These are phyloP conservation scores for Cololabis saira DNA, from an alignment of 2,113 vertebrate species.

Conservation along the genomic window DNA sequence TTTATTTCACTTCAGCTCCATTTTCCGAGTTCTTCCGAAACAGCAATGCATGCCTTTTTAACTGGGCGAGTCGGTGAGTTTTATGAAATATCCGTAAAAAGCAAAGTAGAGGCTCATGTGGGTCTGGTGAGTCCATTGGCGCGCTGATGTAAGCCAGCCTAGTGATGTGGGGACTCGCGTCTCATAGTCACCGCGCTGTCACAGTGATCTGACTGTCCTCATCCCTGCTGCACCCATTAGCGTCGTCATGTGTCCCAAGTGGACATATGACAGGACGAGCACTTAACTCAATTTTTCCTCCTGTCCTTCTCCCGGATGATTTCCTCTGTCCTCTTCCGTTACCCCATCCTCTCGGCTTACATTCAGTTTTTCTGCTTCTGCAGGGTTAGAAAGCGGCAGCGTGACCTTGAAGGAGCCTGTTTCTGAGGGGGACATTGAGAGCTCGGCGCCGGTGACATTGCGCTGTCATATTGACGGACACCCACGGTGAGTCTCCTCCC, in stretches of 20 bases:
- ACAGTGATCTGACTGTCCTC: background rate
- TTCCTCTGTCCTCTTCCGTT: constrained; percentile 6
- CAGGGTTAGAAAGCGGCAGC: constrained; percentile 93
- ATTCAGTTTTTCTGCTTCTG: constrained; percentile 26
- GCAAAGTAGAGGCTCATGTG: constrained; percentile 5
- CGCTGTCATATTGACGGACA: constrained; percentile 95
- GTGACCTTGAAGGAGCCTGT: constrained; percentile 90
- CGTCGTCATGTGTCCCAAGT: constrained; percentile 1
- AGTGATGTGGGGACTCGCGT: constrained; percentile 11
- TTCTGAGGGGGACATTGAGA: constrained; percentile 88
- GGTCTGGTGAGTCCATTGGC: constrained; percentile 16
- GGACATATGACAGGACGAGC: constrained; percentile 30
- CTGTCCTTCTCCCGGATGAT: constrained; percentile 35
- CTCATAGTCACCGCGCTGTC: constrained; percentile 23
- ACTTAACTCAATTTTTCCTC: constrained; percentile 60
- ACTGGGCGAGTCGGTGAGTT: constrained; percentile 41
- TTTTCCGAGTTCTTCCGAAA: constrained; percentile 21
- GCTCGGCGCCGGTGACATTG: constrained; percentile 86
- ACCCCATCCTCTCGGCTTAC: constrained; percentile 9
- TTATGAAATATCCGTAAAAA: constrained; percentile 55
- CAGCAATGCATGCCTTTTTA: constrained; percentile 30
- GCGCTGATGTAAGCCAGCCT: constrained; percentile 31
- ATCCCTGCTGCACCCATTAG: constrained; percentile 44
- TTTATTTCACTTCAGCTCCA: constrained; percentile 9
- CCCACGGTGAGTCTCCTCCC: constrained; percentile 88